Base-by-base conservation (phyloP, 2,797 vertebrate genomes). In the Falco columbarius region DNA sequence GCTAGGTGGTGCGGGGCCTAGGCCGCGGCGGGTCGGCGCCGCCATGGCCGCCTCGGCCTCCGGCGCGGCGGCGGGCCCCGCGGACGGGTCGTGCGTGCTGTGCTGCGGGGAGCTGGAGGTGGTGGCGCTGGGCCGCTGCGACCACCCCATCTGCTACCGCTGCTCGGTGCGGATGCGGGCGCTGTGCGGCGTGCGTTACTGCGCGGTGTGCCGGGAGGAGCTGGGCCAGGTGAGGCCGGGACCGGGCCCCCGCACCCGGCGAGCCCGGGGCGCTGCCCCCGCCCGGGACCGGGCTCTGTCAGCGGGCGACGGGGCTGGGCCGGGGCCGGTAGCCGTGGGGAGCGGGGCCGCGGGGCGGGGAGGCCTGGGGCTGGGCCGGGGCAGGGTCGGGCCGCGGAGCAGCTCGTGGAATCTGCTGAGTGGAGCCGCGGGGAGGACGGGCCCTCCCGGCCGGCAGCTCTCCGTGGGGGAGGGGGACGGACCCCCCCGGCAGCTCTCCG, bases 151-250 rank as follows among this genome's bases (percentile, higher is more conserved):
- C 97, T 99, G 99, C 96, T 99, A 99, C 97, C 99, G 99, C 90
- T 99, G 99, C 97, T 99, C 99, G 89, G 99, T 99, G 95, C 99
- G 99, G 98, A 99, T 99, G 99, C 98, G 99, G 97, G 99, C 99
- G 74, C 98, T 99, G 66, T 99, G 99, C 93, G 99, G 99, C 34
- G 99, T 99, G 98, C 99, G 99, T 81, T 99, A 99, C 98, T 99
- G 99, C 98, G 99, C 99, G 49, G 99, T 99, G 90, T 99, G 99
- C 98, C 99, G 99, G 68, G 99, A 99, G 97, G 99, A 99, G 98
- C 98, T 99, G 94, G 98, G 99, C 98, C 99, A 99, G 99, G 99
- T 99, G 91, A 93, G 98, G 79, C 74, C 65, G 63, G 38, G 61
- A 16, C 26, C 16, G n/a, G 65, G 34, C 9, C 46, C 65, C 10